Conservation (phyloP, 2,888 invertebrate genomes). For the Pristionchus exspectatus region DNA sequence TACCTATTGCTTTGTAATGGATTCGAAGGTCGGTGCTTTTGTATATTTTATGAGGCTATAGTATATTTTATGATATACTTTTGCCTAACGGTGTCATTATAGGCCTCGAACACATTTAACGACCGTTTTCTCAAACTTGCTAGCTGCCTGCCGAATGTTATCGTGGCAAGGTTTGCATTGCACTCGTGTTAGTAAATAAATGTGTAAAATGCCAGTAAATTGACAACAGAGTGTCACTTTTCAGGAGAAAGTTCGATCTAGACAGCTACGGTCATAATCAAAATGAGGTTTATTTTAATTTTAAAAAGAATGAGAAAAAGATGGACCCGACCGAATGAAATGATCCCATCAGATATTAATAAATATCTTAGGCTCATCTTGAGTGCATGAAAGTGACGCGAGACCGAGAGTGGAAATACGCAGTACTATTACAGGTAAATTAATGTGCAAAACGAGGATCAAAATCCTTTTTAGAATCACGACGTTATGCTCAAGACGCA, state of each 20-base stretch:
- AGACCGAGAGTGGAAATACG: not conserved
- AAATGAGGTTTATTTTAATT: not conserved
- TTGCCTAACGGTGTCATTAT: not conserved
- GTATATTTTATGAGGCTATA: too few relatives aligned
- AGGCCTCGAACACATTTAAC: not conserved
- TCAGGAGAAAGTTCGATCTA: not conserved
- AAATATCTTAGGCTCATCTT: not conserved
- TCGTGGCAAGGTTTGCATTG: not conserved
- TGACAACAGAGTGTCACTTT: too few relatives aligned
- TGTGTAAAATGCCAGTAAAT: not conserved
- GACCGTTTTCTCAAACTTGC: not conserved
- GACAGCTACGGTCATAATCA: not conserved
- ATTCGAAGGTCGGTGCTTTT: not conserved
- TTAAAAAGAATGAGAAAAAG: too few relatives aligned
- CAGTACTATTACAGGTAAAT: constrained; percentile 7
- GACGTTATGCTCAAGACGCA: constrained; percentile 36
- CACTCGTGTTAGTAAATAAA: not conserved
- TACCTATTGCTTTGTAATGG: not conserved
- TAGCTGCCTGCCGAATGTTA: constrained; percentile 1
- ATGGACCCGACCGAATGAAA: too few relatives aligned
- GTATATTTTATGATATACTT: too few relatives aligned
- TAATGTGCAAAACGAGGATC: not conserved
- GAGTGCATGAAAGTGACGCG: not conserved
- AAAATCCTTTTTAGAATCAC: not conserved
- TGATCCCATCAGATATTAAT: too few relatives aligned